Base-by-base conservation (phyloP, 2,113 vertebrate genomes). In the Turnix velox region DNA sequence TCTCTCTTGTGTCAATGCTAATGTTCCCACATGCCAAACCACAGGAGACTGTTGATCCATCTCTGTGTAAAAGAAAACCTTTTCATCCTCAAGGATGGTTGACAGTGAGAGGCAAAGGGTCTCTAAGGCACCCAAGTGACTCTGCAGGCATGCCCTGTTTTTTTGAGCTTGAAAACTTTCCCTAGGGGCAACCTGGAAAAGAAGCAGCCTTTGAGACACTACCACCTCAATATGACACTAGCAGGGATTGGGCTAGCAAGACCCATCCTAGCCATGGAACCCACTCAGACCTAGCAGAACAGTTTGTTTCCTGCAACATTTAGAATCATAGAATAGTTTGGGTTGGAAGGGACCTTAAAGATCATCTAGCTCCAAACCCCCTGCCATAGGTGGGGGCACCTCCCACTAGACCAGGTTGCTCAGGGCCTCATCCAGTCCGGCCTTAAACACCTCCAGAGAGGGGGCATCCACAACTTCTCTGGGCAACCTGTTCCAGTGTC, bases 41-140 rank as follows among this genome's bases (percentile, higher is more conserved):
- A 90, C 94, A 93, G 72, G 49, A 58, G 63, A 80, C 93, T 84
- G 88, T 81, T 94, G 91, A 84, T 80, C 84, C 83, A 66, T 74
- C 86, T 81, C 65, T 69, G 67, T 39, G 88, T 20, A 30, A 76
- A 92, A 93, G 59, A 75, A 93, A 95, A 92, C 42, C 0, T 0
- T 62, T 62, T 76, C 0, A 0, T 62, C 86, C 79, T 49, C 48
- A 27, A 4, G 76, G 76, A 88, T 91, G 31, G 25, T n/a, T 69
- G 40, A 63, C 51, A 54, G 54, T 0, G 14, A 92, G 45, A 88
- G 46, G 23, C 33, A 90, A 90, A 92, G 22, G 0, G 13, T 39
- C 35, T 28, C 54, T 33, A 40, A 83, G 79, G 52, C 42, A 75
- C 52, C 27, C 8, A 61, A 78, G 18, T 58, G 46, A 39, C 42